Percentiles rank a stretch among this genome's conserved stretches.
phyloP scores from a whole-genome alignment of 2,113 vertebrate genomes.

The Oncorhynchus kisutch region DNA sequence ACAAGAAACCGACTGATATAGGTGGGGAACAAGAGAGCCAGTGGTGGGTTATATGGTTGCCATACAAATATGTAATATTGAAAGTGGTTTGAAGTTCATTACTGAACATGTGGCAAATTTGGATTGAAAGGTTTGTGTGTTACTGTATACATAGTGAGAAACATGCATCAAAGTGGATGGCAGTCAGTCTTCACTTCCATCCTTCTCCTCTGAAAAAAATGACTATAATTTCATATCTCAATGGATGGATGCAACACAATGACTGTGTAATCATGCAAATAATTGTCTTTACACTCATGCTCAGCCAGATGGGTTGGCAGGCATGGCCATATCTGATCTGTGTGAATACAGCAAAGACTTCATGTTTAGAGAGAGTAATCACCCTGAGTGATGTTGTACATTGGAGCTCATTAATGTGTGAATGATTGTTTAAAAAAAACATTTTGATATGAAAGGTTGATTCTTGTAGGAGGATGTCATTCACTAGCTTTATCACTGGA shows the following conservation, averaged over 20 bases:
- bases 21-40: no score
- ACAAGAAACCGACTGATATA: no score
- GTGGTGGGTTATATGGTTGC: no score
- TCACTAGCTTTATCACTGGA: constrained; percentile 12
- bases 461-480: constrained; percentile 25
- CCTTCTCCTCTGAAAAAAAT: constrained; percentile 50
- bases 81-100: no score
- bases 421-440: constrained; percentile 26
- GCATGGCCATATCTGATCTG: constrained; percentile 44
- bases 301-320: constrained; percentile 33
- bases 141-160: not conserved
- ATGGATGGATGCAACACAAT: constrained; percentile 69
- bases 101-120: not conserved
- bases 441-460: constrained; percentile 34
- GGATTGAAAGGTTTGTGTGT: not conserved
- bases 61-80: no score
- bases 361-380: constrained; percentile 17
- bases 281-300: constrained; percentile 67
- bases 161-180: constrained; percentile 7
- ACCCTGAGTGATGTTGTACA: constrained; percentile 33
- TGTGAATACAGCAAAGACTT: constrained; percentile 32
- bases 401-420: constrained; percentile 41
- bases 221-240: constrained; percentile 71
- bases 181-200: not conserved
- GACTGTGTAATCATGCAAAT: constrained; percentile 74